Evolutionary conservation across 2,888 invertebrate genomes (phyloP).

Genomic region (Nymphalis polychloros): DNA sequence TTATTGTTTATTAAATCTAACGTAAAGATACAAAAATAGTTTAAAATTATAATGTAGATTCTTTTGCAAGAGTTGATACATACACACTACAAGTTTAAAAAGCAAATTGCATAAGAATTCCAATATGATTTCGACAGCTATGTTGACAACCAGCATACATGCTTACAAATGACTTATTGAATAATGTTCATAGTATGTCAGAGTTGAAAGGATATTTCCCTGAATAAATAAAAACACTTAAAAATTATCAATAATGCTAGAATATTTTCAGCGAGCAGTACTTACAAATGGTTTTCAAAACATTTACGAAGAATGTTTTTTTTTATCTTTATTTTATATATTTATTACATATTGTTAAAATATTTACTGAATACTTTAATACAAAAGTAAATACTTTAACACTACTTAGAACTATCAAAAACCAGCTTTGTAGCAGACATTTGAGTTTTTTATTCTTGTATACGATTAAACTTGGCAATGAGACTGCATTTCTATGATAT

Average conservation of each 20-base stretch:
- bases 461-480: constrained; percentile 3
- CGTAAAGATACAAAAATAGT: constrained; percentile 75
- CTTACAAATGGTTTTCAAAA: constrained; percentile 47
- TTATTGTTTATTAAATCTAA: constrained; percentile 68
- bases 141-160: constrained; percentile 4
- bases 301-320: constrained; percentile 33
- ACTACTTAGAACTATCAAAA: constrained; percentile 37
- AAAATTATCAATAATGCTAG: constrained; percentile 45
- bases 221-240: constrained; percentile 39
- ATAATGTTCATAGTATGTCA: background rate
- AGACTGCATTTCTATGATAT: constrained; percentile 14
- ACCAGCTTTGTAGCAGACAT: constrained; percentile 29
- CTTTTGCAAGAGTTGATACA: constrained; percentile 42
- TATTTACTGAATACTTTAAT: constrained; percentile 36
- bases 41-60: constrained; percentile 66
- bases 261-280: constrained; percentile 49
- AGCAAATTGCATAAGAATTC: constrained; percentile 32
- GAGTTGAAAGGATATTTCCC: background rate
- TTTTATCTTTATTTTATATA: constrained; percentile 48
- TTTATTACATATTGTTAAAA: constrained; percentile 36
- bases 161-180: background rate
- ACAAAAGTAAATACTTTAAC: constrained; percentile 36
- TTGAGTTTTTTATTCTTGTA: constrained; percentile 7
- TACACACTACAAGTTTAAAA: constrained; percentile 20
- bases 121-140: constrained; percentile 2